These are phyloP conservation scores for Apolygus lucorum DNA, from an alignment of 1,140 invertebrate species.

Conservation along the genomic window DNA sequence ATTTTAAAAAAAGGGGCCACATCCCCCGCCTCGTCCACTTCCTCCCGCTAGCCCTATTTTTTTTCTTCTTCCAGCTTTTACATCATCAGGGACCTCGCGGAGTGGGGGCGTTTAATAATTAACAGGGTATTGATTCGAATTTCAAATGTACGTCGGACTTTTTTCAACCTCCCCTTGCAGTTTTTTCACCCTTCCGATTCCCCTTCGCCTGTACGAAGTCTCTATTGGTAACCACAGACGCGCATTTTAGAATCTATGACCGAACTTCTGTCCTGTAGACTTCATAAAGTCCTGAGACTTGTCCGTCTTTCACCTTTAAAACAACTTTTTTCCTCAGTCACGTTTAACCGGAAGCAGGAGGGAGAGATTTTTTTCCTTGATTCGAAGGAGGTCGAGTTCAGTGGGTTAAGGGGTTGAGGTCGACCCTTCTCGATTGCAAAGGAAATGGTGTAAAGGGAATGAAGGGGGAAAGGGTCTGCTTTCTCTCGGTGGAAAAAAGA, in stretches of 20 bases:
- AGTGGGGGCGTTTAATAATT: slow-evolving; percentile 17
- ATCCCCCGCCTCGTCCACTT: background rate
- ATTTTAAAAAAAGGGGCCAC: slow-evolving; percentile 21
- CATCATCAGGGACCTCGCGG: slow-evolving; percentile 5
- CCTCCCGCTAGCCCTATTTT: background rate
- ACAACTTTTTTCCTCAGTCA: background rate
- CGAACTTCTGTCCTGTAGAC: background rate
- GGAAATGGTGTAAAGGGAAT: too few relatives aligned
- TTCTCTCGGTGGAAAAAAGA: too few relatives aligned
- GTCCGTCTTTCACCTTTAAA: background rate
- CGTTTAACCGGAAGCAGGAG: too few relatives aligned
- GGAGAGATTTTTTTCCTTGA: background rate
- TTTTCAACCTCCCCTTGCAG: background rate
- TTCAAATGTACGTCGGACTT: slow-evolving; percentile 19
- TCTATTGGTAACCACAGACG: background rate
- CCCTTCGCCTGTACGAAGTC: background rate
- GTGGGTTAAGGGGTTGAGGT: background rate
- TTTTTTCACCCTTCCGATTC: background rate
- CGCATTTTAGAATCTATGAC: background rate
- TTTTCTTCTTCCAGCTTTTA: slow-evolving; percentile 1
- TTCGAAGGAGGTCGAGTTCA: background rate
- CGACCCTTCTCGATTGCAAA: too few relatives aligned
- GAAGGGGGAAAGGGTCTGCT: too few relatives aligned
- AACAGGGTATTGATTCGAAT: slow-evolving; percentile 24
- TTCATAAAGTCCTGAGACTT: background rate